phyloP scores from a whole-genome alignment of 2,113 vertebrate species.

The Carassius auratus region DNA sequence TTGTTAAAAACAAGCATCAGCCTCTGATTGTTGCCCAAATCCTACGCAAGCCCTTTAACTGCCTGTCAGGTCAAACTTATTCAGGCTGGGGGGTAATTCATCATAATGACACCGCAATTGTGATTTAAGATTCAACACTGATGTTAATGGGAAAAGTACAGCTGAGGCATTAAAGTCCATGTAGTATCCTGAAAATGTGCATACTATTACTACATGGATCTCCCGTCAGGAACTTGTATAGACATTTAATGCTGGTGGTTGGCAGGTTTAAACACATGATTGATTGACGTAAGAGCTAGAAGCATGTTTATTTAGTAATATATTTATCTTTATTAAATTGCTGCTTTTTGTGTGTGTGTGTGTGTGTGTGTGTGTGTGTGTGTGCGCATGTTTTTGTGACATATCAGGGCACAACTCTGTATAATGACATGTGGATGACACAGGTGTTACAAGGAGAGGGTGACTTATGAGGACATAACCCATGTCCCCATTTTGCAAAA shows the following conservation, averaged over 20 bases:
- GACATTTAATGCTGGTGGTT: not conserved
- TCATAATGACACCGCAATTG: slow-evolving; percentile 42
- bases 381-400: too few relatives aligned
- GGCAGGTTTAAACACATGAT: not conserved
- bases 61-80: slow-evolving; percentile 26
- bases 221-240: not conserved
- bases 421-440: too few relatives aligned
- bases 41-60: slow-evolving; percentile 30
- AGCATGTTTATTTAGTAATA: not conserved
- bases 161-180: not conserved
- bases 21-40: slow-evolving; percentile 3
- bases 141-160: slow-evolving; percentile 1
- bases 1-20: slow-evolving; percentile 21
- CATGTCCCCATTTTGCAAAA: too few relatives aligned
- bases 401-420: too few relatives aligned
- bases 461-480: too few relatives aligned
- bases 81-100: slow-evolving; percentile 44
- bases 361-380: not conserved
- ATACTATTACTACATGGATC: not conserved
- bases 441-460: too few relatives aligned
- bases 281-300: not conserved
- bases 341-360: not conserved
- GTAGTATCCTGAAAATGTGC: not conserved
- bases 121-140: slow-evolving; percentile 33
- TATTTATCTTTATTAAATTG: not conserved